Evolutionary conservation across 2,888 invertebrate species (phyloP), one percentile per base, ranked within the genome.

Genomic region (Eupsilia transversa): DNA sequence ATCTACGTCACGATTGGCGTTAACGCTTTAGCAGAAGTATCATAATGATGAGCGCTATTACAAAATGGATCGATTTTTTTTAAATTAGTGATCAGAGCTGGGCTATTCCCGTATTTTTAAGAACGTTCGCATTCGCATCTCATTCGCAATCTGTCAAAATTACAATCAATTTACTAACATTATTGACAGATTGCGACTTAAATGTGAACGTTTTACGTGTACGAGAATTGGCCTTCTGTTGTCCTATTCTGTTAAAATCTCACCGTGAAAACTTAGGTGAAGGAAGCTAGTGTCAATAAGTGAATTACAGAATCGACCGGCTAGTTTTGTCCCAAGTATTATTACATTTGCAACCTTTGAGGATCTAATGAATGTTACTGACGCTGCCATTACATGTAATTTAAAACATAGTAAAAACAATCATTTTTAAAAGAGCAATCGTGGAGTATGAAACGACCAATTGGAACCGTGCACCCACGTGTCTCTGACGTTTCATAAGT

Each of bases 1-100:
- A 63, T 73, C 72, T 84, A 80, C 85, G 85, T 86, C 82, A 86
- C 75, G 27, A 77, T 54, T 49, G 60, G 43, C 69, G 66, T 66
- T 83, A 59, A 73, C 38, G 27, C n/a, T 52, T 78, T 9, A 68
- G 27, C 27, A 60, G 43, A 72, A 72, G 64, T 63, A 77, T n/a
- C 46, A 12, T 56, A 43, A 41, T 41, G 46, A 38, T 33, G 57
- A 66, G 38, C 30, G 61, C 0, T 46, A 17, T 5, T 33, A 14
- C 46, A 46, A 65, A 54, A 7, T 17, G 17, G 17, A 54, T 27
- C 54, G 14, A n/a, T n/a, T n/a, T n/a, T n/a, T n/a, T n/a, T n/a
- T n/a, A n/a, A n/a, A n/a, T n/a, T n/a, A n/a, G n/a, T n/a, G n/a
- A n/a, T n/a, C n/a, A n/a, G n/a, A n/a, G n/a, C n/a, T n/a, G n/a